Conservation (phyloP, 2,888 invertebrate genomes). For the Ochlodes sylvanus region DNA sequence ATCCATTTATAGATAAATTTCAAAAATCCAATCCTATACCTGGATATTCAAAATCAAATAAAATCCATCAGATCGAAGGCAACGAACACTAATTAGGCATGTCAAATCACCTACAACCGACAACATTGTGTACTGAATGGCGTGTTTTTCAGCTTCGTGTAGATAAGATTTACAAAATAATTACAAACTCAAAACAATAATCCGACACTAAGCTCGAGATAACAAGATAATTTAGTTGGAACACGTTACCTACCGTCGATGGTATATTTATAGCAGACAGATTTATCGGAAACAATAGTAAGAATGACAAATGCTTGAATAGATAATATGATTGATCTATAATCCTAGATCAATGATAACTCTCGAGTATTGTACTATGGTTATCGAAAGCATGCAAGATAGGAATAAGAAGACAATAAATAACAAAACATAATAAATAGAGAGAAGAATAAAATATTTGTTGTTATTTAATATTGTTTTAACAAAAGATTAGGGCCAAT, state of each 20-base stretch:
- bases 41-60: no score
- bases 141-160: neutral
- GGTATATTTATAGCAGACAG: neutral
- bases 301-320: slow-evolving; percentile 10
- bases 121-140: neutral
- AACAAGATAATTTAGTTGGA: slow-evolving; percentile 7
- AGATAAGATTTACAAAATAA: slow-evolving; percentile 15
- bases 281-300: slow-evolving; percentile 9
- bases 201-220: slow-evolving; percentile 13
- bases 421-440: neutral
- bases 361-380: slow-evolving; percentile 23
- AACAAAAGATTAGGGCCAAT: neutral
- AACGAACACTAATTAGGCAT: neutral
- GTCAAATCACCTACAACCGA: neutral
- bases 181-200: slow-evolving; percentile 9
- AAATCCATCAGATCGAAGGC: neutral
- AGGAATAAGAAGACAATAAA: neutral
- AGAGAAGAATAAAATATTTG: neutral
- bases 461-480: neutral
- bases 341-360: slow-evolving; percentile 18
- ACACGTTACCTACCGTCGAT: neutral
- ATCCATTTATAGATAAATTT: no score
- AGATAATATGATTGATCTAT: slow-evolving; percentile 7
- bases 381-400: neutral
- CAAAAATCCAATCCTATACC: no score